Evolutionary conservation across 2,888 invertebrate genomes (phyloP), one percentile per base, ranked within the genome.

Genomic region (Pollenia amentaria): DNA sequence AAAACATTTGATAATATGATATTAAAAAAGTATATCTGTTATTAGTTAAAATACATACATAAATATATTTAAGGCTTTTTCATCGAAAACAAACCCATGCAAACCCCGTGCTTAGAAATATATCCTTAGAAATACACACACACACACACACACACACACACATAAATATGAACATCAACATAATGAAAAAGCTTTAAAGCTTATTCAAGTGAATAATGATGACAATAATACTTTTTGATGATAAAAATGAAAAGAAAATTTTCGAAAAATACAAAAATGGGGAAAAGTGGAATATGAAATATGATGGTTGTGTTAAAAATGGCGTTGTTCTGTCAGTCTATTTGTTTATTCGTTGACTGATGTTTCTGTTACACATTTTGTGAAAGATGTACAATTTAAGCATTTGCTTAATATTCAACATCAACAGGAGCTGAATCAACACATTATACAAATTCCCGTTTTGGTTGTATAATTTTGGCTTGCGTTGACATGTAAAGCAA

Each of bases 401-500:
- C 40, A 77, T 44, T 48, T 72, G 11, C 46, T 64, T 67, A 9
- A 69, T 60, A 51, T 51, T 67, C 46, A 53, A 11, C 42, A 46
- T 7, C 65, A 46, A 46, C n/a, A 57, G 16, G 40, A 77, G 44
- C 44, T 62, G 38, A 16, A 55, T 10, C 51, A 44, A 51, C 44
- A 55, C 78, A 29, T 29, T 29, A 29, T 29, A 29, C 12, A 48
- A n/a, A 3, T n/a, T 64, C 6, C 48, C 64, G 53, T 53, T 29
- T 18, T 11, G 16, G 10, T 75, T 18, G 53, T 72, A 48, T 57
- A 21, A 69, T 46, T 75, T 77, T 73, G 84, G 77, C 81, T 85
- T 87, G 87, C 84, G 80, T 80, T 88, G 88, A 87, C 87, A 87
- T 87, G 86, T 65, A 87, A 88, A 89, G 88, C 89, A 90, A 90